Evolutionary conservation across 2,113 vertebrate species (phyloP).

Genomic region (Gila orcuttii): DNA sequence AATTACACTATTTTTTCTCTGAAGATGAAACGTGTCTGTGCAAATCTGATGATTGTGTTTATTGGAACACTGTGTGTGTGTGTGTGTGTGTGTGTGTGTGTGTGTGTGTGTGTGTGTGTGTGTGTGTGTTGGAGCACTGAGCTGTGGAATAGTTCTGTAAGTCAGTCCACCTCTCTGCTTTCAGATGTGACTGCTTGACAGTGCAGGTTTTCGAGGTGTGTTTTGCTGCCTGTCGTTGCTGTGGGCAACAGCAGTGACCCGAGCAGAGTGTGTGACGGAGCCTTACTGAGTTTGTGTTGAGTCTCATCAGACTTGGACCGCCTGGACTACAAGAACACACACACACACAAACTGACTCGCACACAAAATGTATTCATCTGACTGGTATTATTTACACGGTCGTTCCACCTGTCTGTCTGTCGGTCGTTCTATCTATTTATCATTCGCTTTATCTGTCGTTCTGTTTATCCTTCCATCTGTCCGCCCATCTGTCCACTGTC

Average conservation of each 20-base stretch:
- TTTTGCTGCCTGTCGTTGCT: slow-evolving; percentile 35
- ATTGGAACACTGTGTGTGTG: not conserved
- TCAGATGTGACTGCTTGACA: slow-evolving; percentile 40
- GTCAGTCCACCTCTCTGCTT: not conserved
- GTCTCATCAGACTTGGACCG: slow-evolving; percentile 4
- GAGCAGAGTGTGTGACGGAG: slow-evolving; percentile 42
- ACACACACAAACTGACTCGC: not conserved
- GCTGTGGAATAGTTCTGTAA: slow-evolving; percentile 42
- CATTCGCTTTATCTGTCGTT: not conserved
- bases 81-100: too few species aligned
- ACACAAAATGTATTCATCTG: not conserved
- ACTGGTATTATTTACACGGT: not conserved
- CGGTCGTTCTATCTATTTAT: not conserved
- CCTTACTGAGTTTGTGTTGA: slow-evolving; percentile 49
- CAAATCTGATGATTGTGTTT: not conserved
- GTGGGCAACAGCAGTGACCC: slow-evolving; percentile 47
- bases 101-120: slow-evolving; percentile 12
- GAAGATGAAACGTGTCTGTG: too few species aligned
- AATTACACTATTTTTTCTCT: not conserved
- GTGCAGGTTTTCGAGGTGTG: not conserved
- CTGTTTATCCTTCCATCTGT: not conserved
- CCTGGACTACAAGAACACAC: not conserved
- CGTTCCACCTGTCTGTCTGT: not conserved
- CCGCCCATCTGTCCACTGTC: not conserved
- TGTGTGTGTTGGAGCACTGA: slow-evolving; percentile 35